Conservation (phyloP, 1,140 invertebrate genomes). For the Armadillidium nasatum region DNA sequence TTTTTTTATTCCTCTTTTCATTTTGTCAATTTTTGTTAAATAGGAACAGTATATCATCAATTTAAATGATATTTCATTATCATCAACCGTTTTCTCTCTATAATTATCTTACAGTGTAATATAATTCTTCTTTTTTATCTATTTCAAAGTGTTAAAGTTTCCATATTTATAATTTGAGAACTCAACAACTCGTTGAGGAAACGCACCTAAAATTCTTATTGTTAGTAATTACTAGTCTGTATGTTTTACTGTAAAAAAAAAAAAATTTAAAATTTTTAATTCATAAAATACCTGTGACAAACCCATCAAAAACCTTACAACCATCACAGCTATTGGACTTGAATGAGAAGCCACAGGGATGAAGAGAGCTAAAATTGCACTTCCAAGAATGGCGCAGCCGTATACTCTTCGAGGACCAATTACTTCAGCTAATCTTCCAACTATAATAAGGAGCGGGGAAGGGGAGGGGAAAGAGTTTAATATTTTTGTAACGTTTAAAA, state of each 20-base stretch:
- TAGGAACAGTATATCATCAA: too few relatives aligned
- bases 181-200: too few relatives aligned
- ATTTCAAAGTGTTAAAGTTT: too few relatives aligned
- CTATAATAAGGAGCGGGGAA: constrained; percentile 34
- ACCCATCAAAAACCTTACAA: constrained; percentile 39
- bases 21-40: too few relatives aligned
- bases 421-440: constrained; percentile 48
- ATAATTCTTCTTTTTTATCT: too few relatives aligned
- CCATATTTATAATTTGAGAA: too few relatives aligned
- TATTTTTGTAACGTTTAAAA: background rate
- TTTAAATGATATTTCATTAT: too few relatives aligned
- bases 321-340: constrained; percentile 30
- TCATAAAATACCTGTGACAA: constrained; percentile 34
- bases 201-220: too few relatives aligned
- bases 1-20: too few relatives aligned
- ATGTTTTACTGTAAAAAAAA: constrained; percentile 1
- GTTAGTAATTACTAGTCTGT: too few relatives aligned
- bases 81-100: too few relatives aligned
- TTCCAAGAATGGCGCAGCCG: constrained; percentile 50
- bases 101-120: too few relatives aligned
- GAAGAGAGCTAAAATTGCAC: constrained; percentile 37
- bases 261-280: background rate
- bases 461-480: background rate
- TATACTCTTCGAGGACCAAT: constrained; percentile 39
- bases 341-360: constrained; percentile 34